Evolutionary conservation across 2,888 invertebrate genomes (phyloP).

Genomic region (Himalopsyche japonica): DNA sequence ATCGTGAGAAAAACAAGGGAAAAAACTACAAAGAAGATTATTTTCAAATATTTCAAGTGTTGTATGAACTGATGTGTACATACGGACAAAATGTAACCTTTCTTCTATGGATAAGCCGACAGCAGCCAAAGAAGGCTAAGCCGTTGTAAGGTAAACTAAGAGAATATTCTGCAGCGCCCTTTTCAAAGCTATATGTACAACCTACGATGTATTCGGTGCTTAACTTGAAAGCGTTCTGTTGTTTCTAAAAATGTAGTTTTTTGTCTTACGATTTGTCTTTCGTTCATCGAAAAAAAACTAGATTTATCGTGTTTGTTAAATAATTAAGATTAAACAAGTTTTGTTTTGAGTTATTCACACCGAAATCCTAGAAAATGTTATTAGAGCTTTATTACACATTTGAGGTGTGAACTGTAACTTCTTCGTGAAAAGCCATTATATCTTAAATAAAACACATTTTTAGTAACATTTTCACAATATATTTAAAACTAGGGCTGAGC

Average conservation of each 20-base stretch:
- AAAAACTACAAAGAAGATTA: background rate
- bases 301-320: too few species aligned
- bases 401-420: too few species aligned
- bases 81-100: background rate
- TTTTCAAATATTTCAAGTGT: background rate
- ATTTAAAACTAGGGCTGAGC: too few species aligned
- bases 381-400: too few species aligned
- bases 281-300: too few species aligned
- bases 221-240: slow-evolving; percentile 33
- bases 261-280: background rate
- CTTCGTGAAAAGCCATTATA: too few species aligned
- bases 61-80: slow-evolving; percentile 4
- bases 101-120: slow-evolving; percentile 27
- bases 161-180: slow-evolving; percentile 3
- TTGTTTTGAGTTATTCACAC: too few species aligned
- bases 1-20: background rate
- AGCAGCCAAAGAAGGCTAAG: slow-evolving; percentile 24
- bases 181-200: slow-evolving; percentile 5
- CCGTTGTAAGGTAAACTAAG: slow-evolving; percentile 14
- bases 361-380: too few species aligned
- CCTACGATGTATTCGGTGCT: slow-evolving; percentile 16
- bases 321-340: too few species aligned
- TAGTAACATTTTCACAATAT: too few species aligned
- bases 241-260: slow-evolving; percentile 5
- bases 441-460: too few species aligned